Evolutionary conservation across 1,140 invertebrate species (phyloP).

Genomic region (Dolichoris vasculosae): DNA sequence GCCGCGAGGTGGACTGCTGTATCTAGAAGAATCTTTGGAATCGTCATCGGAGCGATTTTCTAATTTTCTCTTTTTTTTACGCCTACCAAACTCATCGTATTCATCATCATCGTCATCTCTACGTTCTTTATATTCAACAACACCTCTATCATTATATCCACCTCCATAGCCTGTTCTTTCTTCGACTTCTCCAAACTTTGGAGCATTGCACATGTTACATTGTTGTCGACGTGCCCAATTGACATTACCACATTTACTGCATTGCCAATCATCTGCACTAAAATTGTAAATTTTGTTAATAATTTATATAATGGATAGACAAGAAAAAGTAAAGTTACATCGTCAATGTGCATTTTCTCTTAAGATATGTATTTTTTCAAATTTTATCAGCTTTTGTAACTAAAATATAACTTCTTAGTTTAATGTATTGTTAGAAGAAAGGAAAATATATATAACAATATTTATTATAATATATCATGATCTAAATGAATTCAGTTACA

Average conservation of each 20-base stretch:
- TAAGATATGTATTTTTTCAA: background rate
- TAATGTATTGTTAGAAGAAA: background rate
- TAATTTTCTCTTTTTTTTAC: slow-evolving; percentile 83
- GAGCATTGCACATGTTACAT: slow-evolving; percentile 99
- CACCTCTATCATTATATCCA: slow-evolving; percentile 94
- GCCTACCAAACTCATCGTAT: slow-evolving; percentile 96
- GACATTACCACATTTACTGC: slow-evolving; percentile 99
- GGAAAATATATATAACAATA: background rate
- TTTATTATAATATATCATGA: background rate
- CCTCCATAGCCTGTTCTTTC: slow-evolving; percentile 88
- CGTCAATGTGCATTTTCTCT: background rate
- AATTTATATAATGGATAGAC: background rate
- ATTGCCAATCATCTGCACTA: slow-evolving; percentile 99
- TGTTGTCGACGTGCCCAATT: slow-evolving; percentile 98
- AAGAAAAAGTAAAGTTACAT: background rate
- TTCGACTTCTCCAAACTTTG: slow-evolving; percentile 95
- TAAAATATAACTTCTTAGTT: background rate
- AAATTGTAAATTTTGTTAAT: slow-evolving; percentile 72
- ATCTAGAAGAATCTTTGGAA: slow-evolving; percentile 69
- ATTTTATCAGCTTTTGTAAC: slow-evolving; percentile 13
- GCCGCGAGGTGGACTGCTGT: slow-evolving; percentile 65
- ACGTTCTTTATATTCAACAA: slow-evolving; percentile 93
- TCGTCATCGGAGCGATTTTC: slow-evolving; percentile 72
- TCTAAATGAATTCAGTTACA: background rate
- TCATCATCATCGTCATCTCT: slow-evolving; percentile 91